Conservation (phyloP, 2,888 invertebrate genomes). For the Ormyrus thymus region DNA sequence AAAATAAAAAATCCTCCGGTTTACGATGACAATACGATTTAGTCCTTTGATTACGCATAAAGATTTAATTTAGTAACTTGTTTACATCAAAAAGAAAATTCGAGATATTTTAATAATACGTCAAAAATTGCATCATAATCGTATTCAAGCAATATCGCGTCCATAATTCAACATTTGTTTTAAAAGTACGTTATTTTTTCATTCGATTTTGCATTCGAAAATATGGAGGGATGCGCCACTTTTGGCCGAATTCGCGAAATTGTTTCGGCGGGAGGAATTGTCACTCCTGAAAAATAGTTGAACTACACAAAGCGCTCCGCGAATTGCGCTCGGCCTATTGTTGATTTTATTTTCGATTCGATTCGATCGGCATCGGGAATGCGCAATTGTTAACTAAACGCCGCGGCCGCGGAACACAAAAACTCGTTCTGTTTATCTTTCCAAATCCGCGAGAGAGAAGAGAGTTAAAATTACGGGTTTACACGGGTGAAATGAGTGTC, state of each 20-base stretch:
- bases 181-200: neutral
- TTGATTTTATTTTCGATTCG: constrained; percentile 34
- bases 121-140: too few relatives aligned
- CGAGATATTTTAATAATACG: too few relatives aligned
- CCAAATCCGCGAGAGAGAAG: too few relatives aligned
- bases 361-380: constrained; percentile 26
- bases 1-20: too few relatives aligned
- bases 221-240: too few relatives aligned
- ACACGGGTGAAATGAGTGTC: too few relatives aligned
- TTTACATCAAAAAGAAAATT: too few relatives aligned
- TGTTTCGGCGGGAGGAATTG: neutral
- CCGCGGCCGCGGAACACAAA: neutral
- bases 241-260: neutral
- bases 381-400: constrained; percentile 35
- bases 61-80: too few relatives aligned
- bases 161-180: neutral
- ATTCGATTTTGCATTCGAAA: neutral
- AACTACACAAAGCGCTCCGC: constrained; percentile 26
- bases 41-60: too few relatives aligned
- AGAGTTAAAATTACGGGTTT: too few relatives aligned
- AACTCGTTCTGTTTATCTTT: constrained; percentile 17
- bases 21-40: too few relatives aligned
- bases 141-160: too few relatives aligned
- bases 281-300: constrained; percentile 41
- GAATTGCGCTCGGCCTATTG: constrained; percentile 19